Percentiles rank a stretch among this genome's conserved stretches.
Conservation (phyloP, 1,140 invertebrate species). For the Drosophila ogumai region DNA sequence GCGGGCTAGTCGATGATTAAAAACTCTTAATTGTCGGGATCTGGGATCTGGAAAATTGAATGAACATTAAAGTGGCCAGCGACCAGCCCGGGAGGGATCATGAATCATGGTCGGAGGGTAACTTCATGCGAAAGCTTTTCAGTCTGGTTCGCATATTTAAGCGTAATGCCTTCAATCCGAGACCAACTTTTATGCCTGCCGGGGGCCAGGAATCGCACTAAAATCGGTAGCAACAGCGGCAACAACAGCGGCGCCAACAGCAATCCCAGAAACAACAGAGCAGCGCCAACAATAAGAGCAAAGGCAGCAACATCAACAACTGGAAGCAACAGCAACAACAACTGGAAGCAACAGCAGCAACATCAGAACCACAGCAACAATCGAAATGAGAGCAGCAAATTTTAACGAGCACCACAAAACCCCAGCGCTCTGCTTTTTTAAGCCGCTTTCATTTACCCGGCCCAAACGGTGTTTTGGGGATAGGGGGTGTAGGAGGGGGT, state of each 20-base stretch:
- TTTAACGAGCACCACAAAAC: slow-evolving; percentile 76
- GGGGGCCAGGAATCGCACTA: slow-evolving; percentile 50
- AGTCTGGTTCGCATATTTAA: slow-evolving; percentile 63
- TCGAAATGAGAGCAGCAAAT: slow-evolving; percentile 76
- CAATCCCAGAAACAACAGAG: slow-evolving; percentile 26
- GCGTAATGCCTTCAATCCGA: slow-evolving; percentile 58
- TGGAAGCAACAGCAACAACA: slow-evolving; percentile 22
- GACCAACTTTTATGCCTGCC: slow-evolving; percentile 46
- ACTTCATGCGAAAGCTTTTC: slow-evolving; percentile 40
- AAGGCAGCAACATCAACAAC: slow-evolving; percentile 8
- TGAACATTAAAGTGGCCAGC: slow-evolving; percentile 55
- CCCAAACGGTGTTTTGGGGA: background rate
- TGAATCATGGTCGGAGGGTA: slow-evolving; percentile 37
- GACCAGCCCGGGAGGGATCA: slow-evolving; percentile 26
- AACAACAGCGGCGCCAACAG: slow-evolving; percentile 39
- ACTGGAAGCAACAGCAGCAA: slow-evolving; percentile 29
- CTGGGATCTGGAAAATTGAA: slow-evolving; percentile 50
- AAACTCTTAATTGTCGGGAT: slow-evolving; percentile 59
- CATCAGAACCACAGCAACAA: slow-evolving; percentile 42
- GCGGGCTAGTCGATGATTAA: slow-evolving; percentile 56
- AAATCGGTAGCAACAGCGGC: slow-evolving; percentile 24
- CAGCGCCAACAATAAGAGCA: slow-evolving; percentile 10
- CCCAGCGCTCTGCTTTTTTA: slow-evolving; percentile 65
- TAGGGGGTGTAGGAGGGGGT: background rate
- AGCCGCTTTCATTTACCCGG: slow-evolving; percentile 55